Base-by-base conservation (phyloP, 1,140 invertebrate genomes). In the Drosophila oshimai region DNA sequence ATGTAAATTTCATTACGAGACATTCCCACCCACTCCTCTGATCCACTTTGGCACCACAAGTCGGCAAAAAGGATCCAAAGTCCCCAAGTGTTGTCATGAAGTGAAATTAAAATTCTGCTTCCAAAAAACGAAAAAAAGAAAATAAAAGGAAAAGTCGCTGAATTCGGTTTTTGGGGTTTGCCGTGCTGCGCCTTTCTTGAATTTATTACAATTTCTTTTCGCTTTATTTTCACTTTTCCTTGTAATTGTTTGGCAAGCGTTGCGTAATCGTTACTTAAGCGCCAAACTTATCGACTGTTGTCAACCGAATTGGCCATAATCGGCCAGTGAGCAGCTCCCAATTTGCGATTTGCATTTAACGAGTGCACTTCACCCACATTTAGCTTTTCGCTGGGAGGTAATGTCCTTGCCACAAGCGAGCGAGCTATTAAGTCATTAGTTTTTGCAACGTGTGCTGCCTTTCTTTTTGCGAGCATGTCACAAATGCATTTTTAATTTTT, bases 61-160 rank as follows among this genome's bases (percentile, higher is more conserved):
- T 17, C 29, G 29, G 7, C 34, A 4, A 26, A 26, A 18, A 41
- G 54, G 33, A 58, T 29, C 34, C 53, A 31, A 24, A 33, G 28
- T 24, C 15, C 26, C 17, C 31, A 28, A 61, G 41, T 51, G 55
- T 57, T 72, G 54, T 75, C 51, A 44, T 60, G 41, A 53, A 80
- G 75, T 65, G 71, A 86, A 86, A 86, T 87, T 87, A 86, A 86
- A 86, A 86, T 86, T 86, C 81, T 87, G 87, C 60, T 71, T 86
- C 50, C 15, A 51, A 58, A 71, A 69, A 77, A 70, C n/a, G n/a
- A n/a, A 54, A 71, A 49, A 64, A 73, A 64, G 45, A 60, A 42
- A 49, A 62, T 51, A 60, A 49, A 49, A 57, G 28, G 44, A 58
- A 55, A 57, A 62, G 62, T 61, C 51, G 37, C n/a, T 34, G 34